Conservation (phyloP, 2,113 vertebrate genomes). For the Nycticryphes semicollaris region DNA sequence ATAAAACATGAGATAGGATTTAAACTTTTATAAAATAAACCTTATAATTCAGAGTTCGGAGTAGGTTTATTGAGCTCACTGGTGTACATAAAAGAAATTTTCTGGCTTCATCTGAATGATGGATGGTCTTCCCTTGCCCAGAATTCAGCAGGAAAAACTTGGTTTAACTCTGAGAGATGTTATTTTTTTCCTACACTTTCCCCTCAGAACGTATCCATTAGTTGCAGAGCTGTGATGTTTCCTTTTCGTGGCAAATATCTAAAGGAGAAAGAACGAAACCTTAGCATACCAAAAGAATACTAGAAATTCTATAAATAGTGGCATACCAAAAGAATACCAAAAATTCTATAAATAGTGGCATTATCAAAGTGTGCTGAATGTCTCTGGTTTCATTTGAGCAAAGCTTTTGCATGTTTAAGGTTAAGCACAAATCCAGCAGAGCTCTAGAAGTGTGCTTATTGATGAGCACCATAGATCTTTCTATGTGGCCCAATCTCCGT, state of each 20-base stretch:
- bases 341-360: background rate
- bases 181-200: background rate
- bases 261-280: background rate
- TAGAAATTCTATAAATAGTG: background rate
- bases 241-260: background rate
- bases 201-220: background rate
- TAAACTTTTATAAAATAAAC: background rate
- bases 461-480: rapidly evolving
- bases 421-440: background rate
- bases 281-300: background rate
- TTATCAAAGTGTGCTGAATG: background rate
- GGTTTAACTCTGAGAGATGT: background rate
- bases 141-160: background rate
- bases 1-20: background rate
- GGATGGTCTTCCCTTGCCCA: background rate
- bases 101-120: background rate
- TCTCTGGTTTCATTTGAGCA: background rate
- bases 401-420: background rate
- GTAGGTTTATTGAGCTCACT: background rate
- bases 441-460: background rate
- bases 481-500: rapidly evolving
- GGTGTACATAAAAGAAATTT: background rate
- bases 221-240: background rate
- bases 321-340: background rate
- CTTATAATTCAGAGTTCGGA: background rate